A percentile compares a stretch with the other conserved stretches of the same genome.
phyloP scores from a whole-genome alignment of 2,113 vertebrate species.

The Ptychochromis oligacanthus region DNA sequence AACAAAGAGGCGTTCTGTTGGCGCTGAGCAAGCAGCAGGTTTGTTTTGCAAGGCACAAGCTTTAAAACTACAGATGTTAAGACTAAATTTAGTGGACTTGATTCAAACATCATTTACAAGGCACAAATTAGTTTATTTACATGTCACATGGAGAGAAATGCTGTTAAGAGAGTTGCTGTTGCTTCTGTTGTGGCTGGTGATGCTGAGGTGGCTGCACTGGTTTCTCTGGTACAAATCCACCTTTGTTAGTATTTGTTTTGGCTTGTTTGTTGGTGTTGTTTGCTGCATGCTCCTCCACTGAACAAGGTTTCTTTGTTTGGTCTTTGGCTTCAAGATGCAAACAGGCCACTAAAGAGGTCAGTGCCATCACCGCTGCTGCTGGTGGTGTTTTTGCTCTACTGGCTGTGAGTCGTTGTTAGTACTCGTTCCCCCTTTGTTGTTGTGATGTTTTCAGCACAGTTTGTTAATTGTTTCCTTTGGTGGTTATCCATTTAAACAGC shows the following conservation, averaged over 20 bases:
- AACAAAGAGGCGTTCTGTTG: constrained; percentile 46
- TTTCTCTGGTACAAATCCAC: constrained; percentile 59
- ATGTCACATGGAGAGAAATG: constrained; percentile 67
- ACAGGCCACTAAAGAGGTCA: constrained; percentile 75
- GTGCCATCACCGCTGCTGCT: constrained; percentile 77
- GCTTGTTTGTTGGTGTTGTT: constrained; percentile 69
- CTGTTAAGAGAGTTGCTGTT: not conserved
- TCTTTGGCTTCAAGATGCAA: constrained; percentile 83
- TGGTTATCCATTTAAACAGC: constrained; percentile 87
- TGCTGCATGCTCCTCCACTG: constrained; percentile 73
- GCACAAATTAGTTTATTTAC: constrained; percentile 94
- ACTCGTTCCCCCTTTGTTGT: constrained; percentile 74
- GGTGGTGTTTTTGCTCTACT: constrained; percentile 74
- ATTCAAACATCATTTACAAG: constrained; percentile 88
- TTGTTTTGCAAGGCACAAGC: constrained; percentile 84
- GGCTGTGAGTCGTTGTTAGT: constrained; percentile 87
- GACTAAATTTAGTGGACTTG: constrained; percentile 84
- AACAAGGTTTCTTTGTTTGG: constrained; percentile 75
- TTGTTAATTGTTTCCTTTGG: constrained; percentile 88
- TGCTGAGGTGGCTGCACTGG: constrained; percentile 27
- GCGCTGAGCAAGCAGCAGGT: constrained; percentile 87
- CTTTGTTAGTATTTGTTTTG: constrained; percentile 86
- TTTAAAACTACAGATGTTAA: constrained; percentile 83
- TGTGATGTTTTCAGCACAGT: constrained; percentile 82
- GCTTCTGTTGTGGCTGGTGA: constrained; percentile 18